Percentiles rank a stretch among this genome's conserved stretches.
These are phyloP conservation scores for Trilocha varians DNA, from an alignment of 2,888 invertebrate genomes.

Conservation along the genomic window DNA sequence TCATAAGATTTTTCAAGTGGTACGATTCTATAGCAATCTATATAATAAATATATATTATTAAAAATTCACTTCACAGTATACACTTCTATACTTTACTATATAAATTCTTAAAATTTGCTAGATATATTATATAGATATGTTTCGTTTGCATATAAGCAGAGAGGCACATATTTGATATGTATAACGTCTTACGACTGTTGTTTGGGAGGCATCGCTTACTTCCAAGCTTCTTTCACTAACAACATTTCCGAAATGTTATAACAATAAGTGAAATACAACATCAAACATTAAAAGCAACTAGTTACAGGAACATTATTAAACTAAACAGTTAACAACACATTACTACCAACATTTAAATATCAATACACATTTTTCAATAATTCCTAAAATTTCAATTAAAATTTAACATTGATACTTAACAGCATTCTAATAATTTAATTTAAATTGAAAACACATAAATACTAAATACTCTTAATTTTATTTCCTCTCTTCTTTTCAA, in stretches of 20 bases:
- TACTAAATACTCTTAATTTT: too few relatives aligned
- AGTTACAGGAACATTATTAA: conserved; percentile 51
- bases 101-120: conserved; percentile 63
- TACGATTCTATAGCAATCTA: conserved; percentile 61
- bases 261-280: conserved; percentile 33
- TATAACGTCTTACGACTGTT: conserved; percentile 46
- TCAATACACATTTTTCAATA: not conserved
- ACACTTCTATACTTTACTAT: conserved; percentile 46
- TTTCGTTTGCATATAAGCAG: conserved; percentile 65
- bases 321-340: conserved; percentile 29
- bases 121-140: conserved; percentile 66
- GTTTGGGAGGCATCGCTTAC: conserved; percentile 56
- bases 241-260: conserved; percentile 22
- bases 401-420: not conserved
- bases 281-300: conserved; percentile 30
- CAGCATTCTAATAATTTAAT: not conserved
- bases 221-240: conserved; percentile 45
- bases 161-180: conserved; percentile 72
- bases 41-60: conserved; percentile 58
- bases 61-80: conserved; percentile 62
- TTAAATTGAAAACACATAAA: not conserved
- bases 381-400: not conserved
- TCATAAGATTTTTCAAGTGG: conserved; percentile 69
- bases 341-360: not conserved
- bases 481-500: too few relatives aligned